Conservation (phyloP, 2,113 vertebrate species). For the Microtus pennsylvanicus region DNA sequence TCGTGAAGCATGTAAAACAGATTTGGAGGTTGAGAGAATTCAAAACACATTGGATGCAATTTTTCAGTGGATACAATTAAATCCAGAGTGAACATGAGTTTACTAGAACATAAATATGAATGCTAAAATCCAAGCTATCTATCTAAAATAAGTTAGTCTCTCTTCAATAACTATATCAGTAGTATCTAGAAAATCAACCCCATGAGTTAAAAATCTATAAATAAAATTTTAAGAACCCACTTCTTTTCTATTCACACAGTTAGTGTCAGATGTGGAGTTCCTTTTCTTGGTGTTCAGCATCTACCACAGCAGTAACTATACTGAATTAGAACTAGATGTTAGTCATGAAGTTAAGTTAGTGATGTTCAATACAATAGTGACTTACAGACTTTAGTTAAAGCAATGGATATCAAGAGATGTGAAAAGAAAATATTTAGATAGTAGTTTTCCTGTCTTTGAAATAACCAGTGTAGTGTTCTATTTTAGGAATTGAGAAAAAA, state of each 20-base stretch:
- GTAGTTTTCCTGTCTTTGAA: neutral
- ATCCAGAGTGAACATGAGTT: constrained; percentile 72
- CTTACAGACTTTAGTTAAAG: neutral
- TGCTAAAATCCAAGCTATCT: constrained; percentile 68
- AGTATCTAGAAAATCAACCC: constrained; percentile 49
- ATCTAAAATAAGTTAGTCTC: constrained; percentile 61
- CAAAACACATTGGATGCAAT: constrained; percentile 54
- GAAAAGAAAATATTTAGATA: constrained; percentile 8
- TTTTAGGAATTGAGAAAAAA: constrained; percentile 29
- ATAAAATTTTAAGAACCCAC: constrained; percentile 46
- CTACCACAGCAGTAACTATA: constrained; percentile 13
- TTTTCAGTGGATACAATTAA: constrained; percentile 78
- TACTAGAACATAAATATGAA: constrained; percentile 69
- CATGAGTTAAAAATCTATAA: constrained; percentile 63
- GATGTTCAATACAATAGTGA: neutral
- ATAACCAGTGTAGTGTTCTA: constrained; percentile 52
- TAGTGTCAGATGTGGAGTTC: neutral
- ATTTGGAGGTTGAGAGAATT: constrained; percentile 47
- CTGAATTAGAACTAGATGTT: neutral
- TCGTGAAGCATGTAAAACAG: constrained; percentile 66
- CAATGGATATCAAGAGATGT: neutral
- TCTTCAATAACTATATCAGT: constrained; percentile 47
- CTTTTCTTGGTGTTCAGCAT: neutral
- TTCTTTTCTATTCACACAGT: constrained; percentile 38
- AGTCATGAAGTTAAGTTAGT: neutral